These are phyloP conservation scores for Drosophila putrida DNA, from an alignment of 2,888 invertebrate genomes.

Conservation along the genomic window DNA sequence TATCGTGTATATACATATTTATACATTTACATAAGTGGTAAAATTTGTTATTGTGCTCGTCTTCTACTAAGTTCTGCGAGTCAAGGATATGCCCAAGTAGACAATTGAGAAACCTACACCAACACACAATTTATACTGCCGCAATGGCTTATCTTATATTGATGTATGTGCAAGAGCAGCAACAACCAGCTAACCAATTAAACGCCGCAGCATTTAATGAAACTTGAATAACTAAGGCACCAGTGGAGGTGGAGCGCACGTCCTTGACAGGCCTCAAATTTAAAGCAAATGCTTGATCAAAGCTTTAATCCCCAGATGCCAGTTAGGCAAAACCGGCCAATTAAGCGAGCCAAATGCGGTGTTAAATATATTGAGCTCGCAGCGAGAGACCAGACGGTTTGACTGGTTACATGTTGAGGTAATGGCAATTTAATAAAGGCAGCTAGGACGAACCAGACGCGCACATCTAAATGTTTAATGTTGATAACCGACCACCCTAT, in stretches of 20 bases:
- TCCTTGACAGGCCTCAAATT: slow-evolving; percentile 70
- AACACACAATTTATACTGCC: slow-evolving; percentile 51
- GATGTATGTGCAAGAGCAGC: slow-evolving; percentile 54
- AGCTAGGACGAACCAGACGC: slow-evolving; percentile 60
- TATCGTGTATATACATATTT: too few relatives aligned
- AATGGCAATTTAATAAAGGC: slow-evolving; percentile 70
- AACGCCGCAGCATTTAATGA: slow-evolving; percentile 67
- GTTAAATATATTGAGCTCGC: slow-evolving; percentile 65
- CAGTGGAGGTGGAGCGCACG: slow-evolving; percentile 13
- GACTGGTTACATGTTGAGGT: slow-evolving; percentile 35
- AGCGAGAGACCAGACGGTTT: slow-evolving; percentile 19
- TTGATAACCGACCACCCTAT: slow-evolving; percentile 35
- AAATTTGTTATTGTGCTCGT: neutral
- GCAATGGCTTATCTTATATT: slow-evolving; percentile 65
- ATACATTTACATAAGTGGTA: too few relatives aligned
- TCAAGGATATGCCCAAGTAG: too few relatives aligned
- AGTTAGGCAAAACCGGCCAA: slow-evolving; percentile 73
- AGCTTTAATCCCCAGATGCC: slow-evolving; percentile 74
- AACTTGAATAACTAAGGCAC: slow-evolving; percentile 60
- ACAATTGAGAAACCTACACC: neutral
- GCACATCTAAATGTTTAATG: slow-evolving; percentile 71
- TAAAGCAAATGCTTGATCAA: slow-evolving; percentile 76
- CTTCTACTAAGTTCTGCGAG: slow-evolving; percentile 41
- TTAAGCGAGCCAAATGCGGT: slow-evolving; percentile 73
- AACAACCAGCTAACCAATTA: slow-evolving; percentile 55